Conservation (phyloP, 2,888 invertebrate genomes). For the Leptothorax acervorum region DNA sequence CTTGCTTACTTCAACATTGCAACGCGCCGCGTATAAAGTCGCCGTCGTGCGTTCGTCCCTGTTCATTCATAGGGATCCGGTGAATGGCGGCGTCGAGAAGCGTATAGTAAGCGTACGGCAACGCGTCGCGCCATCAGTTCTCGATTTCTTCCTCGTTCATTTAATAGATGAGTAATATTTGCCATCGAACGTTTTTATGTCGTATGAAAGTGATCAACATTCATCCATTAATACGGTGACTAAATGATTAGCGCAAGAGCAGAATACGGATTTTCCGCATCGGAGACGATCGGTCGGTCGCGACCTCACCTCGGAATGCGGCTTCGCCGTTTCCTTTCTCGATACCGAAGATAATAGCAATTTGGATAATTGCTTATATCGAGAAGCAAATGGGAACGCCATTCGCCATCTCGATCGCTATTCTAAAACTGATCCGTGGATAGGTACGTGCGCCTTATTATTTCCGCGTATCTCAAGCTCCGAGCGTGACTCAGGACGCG, state of each 20-base stretch:
- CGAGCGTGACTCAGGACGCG: slow-evolving; percentile 37
- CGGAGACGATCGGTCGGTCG: slow-evolving; percentile 1
- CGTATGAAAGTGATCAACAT: background rate
- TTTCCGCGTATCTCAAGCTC: slow-evolving; percentile 45
- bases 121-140: slow-evolving; percentile 24
- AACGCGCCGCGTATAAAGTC: slow-evolving; percentile 72
- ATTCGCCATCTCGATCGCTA: slow-evolving; percentile 15
- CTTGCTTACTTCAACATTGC: slow-evolving; percentile 63
- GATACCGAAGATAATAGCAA: slow-evolving; percentile 32
- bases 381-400: slow-evolving; percentile 10
- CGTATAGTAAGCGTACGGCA: slow-evolving; percentile 67
- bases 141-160: slow-evolving; percentile 4
- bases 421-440: slow-evolving; percentile 22
- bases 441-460: slow-evolving; percentile 18
- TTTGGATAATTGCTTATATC: slow-evolving; percentile 37
- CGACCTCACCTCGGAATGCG: slow-evolving; percentile 20
- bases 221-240: background rate
- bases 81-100: slow-evolving; percentile 80
- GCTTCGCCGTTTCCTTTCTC: slow-evolving; percentile 17
- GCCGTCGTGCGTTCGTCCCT: slow-evolving; percentile 76
- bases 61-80: slow-evolving; percentile 83
- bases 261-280: slow-evolving; percentile 13
- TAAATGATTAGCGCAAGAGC: background rate
- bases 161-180: background rate
- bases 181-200: background rate